A percentile compares a stretch with the other conserved stretches of the same genome.
Evolutionary conservation across 2,113 vertebrate species (phyloP).

Genomic region (Xyrauchen texanus): DNA sequence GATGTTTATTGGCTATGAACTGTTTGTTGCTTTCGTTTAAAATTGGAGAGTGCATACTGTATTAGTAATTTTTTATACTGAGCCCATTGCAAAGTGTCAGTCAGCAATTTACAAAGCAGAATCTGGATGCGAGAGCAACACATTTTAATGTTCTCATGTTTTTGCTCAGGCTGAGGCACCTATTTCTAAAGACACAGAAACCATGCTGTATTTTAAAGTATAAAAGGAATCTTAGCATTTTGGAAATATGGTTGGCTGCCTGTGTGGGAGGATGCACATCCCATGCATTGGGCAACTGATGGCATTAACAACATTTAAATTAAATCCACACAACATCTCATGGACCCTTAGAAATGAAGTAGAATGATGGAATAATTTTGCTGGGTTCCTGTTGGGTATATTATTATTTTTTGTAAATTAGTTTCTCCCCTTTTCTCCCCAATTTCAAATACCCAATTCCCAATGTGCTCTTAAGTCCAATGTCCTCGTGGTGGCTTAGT

Average conservation of each 20-base stretch:
- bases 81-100: slow-evolving; percentile 7
- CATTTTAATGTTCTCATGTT: slow-evolving; percentile 24
- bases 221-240: slow-evolving; percentile 21
- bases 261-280: slow-evolving; percentile 23
- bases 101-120: slow-evolving; percentile 9
- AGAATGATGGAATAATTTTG: neutral
- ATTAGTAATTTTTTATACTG: neutral
- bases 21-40: too few species aligned
- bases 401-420: neutral
- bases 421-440: too few species aligned
- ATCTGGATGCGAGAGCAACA: slow-evolving; percentile 9
- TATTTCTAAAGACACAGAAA: slow-evolving; percentile 28
- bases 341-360: neutral
- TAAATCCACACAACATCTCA: neutral
- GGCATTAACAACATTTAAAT: slow-evolving; percentile 15
- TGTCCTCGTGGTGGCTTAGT: too few species aligned
- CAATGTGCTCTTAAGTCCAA: too few species aligned
- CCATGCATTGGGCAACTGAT: slow-evolving; percentile 16
- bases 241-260: slow-evolving; percentile 21
- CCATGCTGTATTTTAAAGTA: slow-evolving; percentile 17
- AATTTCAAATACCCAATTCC: too few species aligned
- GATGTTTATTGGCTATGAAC: neutral
- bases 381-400: neutral
- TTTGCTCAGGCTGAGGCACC: slow-evolving; percentile 7
- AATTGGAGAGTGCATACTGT: neutral